Conservation (phyloP, 2,113 vertebrate genomes). For the Paraplagusia blochii region DNA sequence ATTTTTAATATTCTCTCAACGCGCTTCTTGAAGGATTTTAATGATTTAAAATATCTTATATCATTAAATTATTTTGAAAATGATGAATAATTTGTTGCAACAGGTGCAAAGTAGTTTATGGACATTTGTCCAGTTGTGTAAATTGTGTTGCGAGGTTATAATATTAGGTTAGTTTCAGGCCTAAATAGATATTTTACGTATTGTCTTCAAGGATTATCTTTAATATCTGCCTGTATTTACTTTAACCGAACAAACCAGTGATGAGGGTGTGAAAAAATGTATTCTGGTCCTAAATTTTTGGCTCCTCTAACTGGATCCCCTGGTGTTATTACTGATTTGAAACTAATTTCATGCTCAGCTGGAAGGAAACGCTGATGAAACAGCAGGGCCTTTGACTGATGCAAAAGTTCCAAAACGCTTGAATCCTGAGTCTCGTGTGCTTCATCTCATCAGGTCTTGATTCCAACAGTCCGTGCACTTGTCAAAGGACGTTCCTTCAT, state of each 20-base stretch:
- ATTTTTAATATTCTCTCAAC: too few species aligned
- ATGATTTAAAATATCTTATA: too few species aligned
- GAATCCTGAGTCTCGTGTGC: neutral
- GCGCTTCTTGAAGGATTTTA: too few species aligned
- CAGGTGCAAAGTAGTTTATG: too few species aligned
- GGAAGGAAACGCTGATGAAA: slow-evolving; percentile 65
- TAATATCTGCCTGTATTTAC: neutral
- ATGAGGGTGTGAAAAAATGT: slow-evolving; percentile 29
- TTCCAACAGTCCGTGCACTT: too few species aligned
- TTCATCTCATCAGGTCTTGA: too few species aligned
- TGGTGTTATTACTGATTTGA: slow-evolving; percentile 64
- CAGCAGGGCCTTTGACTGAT: slow-evolving; percentile 19
- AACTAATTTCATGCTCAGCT: slow-evolving; percentile 69
- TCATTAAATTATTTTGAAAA: too few species aligned
- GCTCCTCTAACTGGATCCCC: slow-evolving; percentile 52
- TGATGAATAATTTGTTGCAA: too few species aligned
- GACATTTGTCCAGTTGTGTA: too few species aligned
- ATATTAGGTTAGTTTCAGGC: neutral
- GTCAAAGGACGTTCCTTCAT: neutral
- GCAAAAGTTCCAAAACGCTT: slow-evolving; percentile 14
- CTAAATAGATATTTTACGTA: neutral
- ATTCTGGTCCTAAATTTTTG: slow-evolving; percentile 29
- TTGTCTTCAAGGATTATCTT: neutral
- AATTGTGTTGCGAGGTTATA: neutral
- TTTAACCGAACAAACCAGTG: slow-evolving; percentile 15